Conservation (phyloP, 2,113 vertebrate species). For the Brachyhypopomus occidentalis region DNA sequence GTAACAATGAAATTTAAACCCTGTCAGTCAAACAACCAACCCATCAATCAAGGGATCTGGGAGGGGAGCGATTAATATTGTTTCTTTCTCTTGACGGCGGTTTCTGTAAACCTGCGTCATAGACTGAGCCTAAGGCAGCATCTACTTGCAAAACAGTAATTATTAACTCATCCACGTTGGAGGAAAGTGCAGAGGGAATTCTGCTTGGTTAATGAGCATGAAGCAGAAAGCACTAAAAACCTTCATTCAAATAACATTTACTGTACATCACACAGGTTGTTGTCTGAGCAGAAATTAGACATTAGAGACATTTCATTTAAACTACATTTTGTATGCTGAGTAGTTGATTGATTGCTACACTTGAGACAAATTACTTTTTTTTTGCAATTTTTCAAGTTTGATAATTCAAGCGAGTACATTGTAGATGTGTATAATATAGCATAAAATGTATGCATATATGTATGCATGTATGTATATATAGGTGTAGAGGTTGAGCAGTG, state of each 20-base stretch:
- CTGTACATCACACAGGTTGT: neutral
- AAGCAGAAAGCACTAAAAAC: neutral
- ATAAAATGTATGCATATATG: too few relatives aligned
- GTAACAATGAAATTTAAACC: neutral
- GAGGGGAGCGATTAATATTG: neutral
- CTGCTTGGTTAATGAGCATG: neutral
- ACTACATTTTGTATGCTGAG: too few relatives aligned
- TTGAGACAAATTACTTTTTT: too few relatives aligned
- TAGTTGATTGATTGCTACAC: too few relatives aligned
- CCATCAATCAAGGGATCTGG: neutral
- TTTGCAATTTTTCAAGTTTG: too few relatives aligned
- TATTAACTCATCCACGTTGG: too few relatives aligned
- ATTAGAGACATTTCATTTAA: neutral
- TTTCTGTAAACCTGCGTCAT: slow-evolving; percentile 34
- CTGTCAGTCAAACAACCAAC: neutral
- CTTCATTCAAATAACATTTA: neutral
- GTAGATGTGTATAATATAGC: too few relatives aligned
- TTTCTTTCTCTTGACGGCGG: neutral
- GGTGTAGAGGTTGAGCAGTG: too few relatives aligned
- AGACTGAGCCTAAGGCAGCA: neutral
- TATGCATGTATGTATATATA: too few relatives aligned
- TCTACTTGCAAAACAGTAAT: neutral
- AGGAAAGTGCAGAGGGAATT: neutral
- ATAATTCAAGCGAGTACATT: too few relatives aligned
- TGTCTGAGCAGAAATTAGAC: neutral